phyloP scores from a whole-genome alignment of 1,140 invertebrate genomes.

The Aphis craccivora region DNA sequence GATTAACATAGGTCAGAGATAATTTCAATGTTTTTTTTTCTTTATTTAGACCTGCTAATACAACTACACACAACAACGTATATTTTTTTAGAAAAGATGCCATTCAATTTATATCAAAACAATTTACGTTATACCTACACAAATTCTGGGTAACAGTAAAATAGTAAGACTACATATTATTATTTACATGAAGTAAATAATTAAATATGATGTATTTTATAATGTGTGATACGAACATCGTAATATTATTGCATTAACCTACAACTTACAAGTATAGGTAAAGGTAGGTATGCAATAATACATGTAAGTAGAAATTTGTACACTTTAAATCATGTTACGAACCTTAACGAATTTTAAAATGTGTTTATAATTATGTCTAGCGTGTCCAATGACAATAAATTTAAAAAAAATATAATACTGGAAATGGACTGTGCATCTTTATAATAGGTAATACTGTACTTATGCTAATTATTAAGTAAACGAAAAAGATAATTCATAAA shows the following conservation, averaged over 20 bases:
- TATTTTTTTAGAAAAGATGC: neutral
- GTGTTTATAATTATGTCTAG: neutral
- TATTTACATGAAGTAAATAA: neutral
- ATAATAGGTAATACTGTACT: too few relatives aligned
- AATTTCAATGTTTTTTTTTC: neutral
- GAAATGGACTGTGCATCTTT: neutral
- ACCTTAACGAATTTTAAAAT: neutral
- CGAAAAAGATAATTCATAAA: neutral
- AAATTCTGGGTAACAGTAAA: neutral
- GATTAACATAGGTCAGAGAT: conserved; percentile 20
- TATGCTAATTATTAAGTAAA: neutral
- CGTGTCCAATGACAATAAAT: neutral
- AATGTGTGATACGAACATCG: neutral
- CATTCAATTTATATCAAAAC: neutral
- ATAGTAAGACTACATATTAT: neutral
- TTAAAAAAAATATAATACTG: neutral
- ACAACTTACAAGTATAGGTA: neutral
- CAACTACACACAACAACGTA: neutral
- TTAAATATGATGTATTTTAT: neutral
- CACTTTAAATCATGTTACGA: neutral
- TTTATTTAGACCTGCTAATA: neutral
- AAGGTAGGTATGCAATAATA: neutral
- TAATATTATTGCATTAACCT: neutral
- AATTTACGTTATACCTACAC: neutral
- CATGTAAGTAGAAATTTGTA: neutral